A percentile compares a stretch with the other conserved stretches of the same genome.
Conservation (phyloP, 2,888 invertebrate genomes). For the Melangyna quadrimaculata region DNA sequence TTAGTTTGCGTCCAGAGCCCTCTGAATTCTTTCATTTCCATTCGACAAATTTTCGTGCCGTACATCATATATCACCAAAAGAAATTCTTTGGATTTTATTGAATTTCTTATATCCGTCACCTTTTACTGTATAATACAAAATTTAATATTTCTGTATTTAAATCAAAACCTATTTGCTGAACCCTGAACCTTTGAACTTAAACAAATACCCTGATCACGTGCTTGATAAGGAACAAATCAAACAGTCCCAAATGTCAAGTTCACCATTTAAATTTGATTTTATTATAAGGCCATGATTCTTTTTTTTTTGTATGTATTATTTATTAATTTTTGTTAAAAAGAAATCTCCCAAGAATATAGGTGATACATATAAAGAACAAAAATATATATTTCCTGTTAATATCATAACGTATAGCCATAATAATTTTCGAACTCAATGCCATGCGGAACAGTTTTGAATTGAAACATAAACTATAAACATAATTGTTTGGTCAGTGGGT, state of each 20-base stretch:
- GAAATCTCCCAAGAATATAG: neutral
- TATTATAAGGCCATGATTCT: neutral
- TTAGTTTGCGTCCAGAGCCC: no score
- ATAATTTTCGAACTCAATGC: no score
- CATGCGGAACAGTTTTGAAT: neutral
- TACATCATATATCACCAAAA: no score
- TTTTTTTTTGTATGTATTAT: neutral
- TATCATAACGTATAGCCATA: neutral
- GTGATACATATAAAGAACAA: neutral
- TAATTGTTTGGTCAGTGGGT: neutral
- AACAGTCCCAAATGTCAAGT: constrained; percentile 20
- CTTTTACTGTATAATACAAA: no score
- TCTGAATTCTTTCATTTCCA: no score
- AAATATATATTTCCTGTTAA: neutral
- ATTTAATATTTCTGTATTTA: neutral
- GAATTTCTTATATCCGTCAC: no score
- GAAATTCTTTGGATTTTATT: no score
- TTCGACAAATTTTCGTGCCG: no score
- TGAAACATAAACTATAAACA: neutral
- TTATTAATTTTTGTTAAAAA: neutral
- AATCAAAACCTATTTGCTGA: neutral
- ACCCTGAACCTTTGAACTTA: neutral
- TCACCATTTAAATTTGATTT: constrained; percentile 2
- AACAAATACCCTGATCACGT: neutral
- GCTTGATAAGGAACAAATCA: neutral